Base-by-base conservation (phyloP, 2,797 vertebrate genomes). In the Pyrocephalus nanus region DNA sequence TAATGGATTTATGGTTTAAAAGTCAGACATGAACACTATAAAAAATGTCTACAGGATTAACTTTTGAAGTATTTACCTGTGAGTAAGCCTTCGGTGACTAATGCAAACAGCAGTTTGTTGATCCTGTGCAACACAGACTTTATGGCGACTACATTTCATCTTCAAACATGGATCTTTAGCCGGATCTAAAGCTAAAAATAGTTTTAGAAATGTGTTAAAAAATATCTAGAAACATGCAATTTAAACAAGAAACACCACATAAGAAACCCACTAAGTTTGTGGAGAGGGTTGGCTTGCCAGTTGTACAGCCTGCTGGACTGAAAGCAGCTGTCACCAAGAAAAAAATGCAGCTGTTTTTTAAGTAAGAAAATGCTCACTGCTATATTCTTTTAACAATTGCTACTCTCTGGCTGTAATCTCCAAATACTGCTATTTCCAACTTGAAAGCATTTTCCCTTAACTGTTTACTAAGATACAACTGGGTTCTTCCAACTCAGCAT, bases 151-250 rank as follows among this genome's bases (percentile, higher is more conserved):
- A 93, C 99, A 99, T 97, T 99, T 99, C 96, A 99, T 98, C 98
- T 99, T 99, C 96, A 98, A 98, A 98, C 99, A 99, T 5, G 99
- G 99, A 97, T 99, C 99, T 98, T 98, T 99, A 96, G 98, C 97
- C 43, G 99, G 98, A 98, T 99, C 99, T 95, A 99, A 98, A 97
- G 98, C 98, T 99, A 93, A 91, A 98, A 96, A 95, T 29, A 95
- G 92, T 92, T 95, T 61, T 55, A 93, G 85, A 96, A 54, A 86
- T 94, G 74, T 88, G 72, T 96, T 97, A 97, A 93, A 29, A 81
- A 15, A 51, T 86, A 79, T 88, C 83, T 87, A 22, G 42, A 82
- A 92, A 71, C 4, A 38, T 9, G 45, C 14, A 57, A 45, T 57
- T 80, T 74, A 65, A 65, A 47, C 23, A 36, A 82, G 40, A 83